A percentile compares a stretch with the other conserved stretches of the same genome.
Evolutionary conservation across 2,888 invertebrate genomes (phyloP).

Genomic region (Meliscaeva auricollis): DNA sequence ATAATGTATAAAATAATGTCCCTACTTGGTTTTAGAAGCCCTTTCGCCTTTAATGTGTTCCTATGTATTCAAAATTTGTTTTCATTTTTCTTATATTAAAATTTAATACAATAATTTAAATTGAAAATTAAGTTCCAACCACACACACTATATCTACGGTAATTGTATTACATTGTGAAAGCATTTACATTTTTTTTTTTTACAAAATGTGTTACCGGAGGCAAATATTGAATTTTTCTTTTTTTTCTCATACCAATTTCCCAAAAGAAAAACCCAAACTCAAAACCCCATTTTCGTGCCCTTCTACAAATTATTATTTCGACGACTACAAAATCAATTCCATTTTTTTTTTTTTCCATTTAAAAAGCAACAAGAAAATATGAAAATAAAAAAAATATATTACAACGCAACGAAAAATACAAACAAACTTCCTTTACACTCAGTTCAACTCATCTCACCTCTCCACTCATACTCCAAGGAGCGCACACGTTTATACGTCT

Average conservation of each 20-base stretch:
- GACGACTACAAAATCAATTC: constrained; percentile 17
- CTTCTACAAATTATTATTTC: constrained; percentile 13
- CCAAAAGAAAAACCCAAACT: background rate
- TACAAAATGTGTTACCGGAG: background rate
- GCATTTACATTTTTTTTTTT: background rate
- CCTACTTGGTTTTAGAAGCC: too few species aligned
- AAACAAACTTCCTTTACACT: constrained; percentile 26
- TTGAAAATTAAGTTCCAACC: background rate
- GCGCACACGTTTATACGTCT: constrained; percentile 43
- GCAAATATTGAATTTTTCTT: constrained; percentile 21
- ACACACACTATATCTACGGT: background rate
- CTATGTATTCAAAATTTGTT: background rate
- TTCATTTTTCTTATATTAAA: too few species aligned
- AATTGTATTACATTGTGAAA: constrained; percentile 17
- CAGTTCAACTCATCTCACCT: constrained; percentile 6
- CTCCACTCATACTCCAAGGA: background rate
- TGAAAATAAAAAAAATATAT: background rate
- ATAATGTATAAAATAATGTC: too few species aligned
- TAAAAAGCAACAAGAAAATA: background rate
- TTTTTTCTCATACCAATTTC: background rate
- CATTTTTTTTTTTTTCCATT: constrained; percentile 13
- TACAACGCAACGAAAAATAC: constrained; percentile 26
- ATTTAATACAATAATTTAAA: constrained; percentile 10
- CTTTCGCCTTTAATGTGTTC: background rate
- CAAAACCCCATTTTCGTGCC: background rate